Conservation (phyloP, 2,797 vertebrate genomes). For the Nasua narica region DNA sequence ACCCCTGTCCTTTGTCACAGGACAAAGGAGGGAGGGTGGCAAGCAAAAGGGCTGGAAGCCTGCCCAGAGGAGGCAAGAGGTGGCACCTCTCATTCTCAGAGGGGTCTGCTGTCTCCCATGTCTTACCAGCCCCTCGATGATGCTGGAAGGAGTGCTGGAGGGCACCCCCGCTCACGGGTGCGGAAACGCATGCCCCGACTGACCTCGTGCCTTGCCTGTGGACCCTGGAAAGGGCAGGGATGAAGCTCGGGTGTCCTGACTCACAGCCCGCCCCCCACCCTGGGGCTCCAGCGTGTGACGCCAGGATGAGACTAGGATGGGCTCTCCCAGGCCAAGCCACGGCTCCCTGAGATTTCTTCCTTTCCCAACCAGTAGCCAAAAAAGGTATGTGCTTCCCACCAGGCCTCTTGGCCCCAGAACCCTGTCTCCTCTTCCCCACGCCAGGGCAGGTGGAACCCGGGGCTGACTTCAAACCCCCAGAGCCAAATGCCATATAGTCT, state of each 20-base stretch:
- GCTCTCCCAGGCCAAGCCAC: not conserved
- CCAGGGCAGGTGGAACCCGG: not conserved
- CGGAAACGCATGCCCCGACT: not conserved
- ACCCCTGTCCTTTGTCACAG: not conserved
- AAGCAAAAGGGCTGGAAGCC: not conserved
- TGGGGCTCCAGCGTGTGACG: not conserved
- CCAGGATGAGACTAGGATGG: not conserved
- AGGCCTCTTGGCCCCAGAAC: not conserved
- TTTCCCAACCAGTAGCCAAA: not conserved
- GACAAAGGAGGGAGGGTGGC: not conserved
- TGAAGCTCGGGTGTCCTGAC: not conserved
- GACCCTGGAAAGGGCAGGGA: not conserved
- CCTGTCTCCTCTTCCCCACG: not conserved
- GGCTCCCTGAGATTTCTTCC: not conserved
- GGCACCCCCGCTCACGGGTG: not conserved
- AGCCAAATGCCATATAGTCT: not conserved
- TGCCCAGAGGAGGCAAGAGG: not conserved
- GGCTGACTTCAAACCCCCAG: not conserved
- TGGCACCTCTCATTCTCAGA: not conserved
- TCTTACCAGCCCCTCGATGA: not conserved
- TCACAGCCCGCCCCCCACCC: no score
- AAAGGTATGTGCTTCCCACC: not conserved
- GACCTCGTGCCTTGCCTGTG: not conserved
- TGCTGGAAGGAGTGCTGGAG: not conserved
- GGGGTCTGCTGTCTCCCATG: not conserved